phyloP scores from a whole-genome alignment of 2,797 vertebrate species.

The Columba guinea region DNA sequence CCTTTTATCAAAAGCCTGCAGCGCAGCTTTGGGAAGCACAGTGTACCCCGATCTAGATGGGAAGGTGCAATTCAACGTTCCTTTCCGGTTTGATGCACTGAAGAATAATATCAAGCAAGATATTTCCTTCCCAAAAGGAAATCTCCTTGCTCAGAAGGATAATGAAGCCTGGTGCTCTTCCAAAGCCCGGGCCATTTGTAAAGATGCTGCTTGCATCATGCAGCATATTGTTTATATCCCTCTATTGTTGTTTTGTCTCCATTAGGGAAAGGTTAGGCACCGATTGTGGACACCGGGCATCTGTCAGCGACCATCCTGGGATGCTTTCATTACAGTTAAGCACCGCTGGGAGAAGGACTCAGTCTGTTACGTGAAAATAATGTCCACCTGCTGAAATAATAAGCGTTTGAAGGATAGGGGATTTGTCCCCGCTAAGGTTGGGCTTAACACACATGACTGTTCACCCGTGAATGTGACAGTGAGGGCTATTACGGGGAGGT shows the following conservation, averaged over 20 bases:
- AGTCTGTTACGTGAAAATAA: background rate
- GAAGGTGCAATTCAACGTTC: background rate
- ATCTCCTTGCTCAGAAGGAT: background rate
- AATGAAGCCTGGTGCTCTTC: slow-evolving; percentile 11
- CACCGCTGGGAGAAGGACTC: background rate
- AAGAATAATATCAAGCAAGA: no score
- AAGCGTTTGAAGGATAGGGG: background rate
- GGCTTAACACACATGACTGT: background rate
- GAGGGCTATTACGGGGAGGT: background rate
- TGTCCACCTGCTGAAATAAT: background rate
- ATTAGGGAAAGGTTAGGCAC: slow-evolving; percentile 27
- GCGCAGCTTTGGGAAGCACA: background rate
- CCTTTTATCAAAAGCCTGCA: background rate
- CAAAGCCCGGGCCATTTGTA: background rate
- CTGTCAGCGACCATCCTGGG: background rate
- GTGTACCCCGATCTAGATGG: background rate
- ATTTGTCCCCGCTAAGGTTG: background rate
- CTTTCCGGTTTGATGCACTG: no score
- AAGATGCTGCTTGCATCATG: background rate
- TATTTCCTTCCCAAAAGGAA: no score
- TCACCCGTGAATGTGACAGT: background rate
- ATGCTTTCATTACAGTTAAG: background rate
- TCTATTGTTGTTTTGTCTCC: slow-evolving; percentile 36
- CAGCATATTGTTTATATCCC: slow-evolving; percentile 42
- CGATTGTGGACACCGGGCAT: background rate